Evolutionary conservation across 2,797 vertebrate genomes (phyloP), one percentile per base, ranked within the genome.

Genomic region (Xerus rutilus): DNA sequence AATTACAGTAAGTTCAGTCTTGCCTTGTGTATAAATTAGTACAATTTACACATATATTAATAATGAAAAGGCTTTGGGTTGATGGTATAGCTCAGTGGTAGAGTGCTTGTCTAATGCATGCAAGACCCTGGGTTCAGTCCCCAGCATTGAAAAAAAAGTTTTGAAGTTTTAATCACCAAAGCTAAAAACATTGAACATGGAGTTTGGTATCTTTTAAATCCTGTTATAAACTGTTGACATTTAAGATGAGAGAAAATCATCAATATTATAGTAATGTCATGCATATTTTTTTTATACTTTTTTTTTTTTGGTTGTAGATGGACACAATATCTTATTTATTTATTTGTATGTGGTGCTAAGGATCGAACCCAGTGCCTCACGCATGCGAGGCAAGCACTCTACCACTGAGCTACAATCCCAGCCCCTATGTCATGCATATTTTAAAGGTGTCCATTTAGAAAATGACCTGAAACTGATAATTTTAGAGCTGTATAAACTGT

Each of bases 1-100:
- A 84, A 25, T n/a, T 8, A 54, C 73, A 76, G 47, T 78, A 91
- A 95, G 91, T 91, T 81, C 35, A 72, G 11, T 62, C 45, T 81
- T 93, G 20, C 30, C 89, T 89, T 95, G 21, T 81, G 84, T 85
- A 91, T 47, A 30, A 87, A 85, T 91, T 49, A 57, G 21, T 57
- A 52, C 32, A 86, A 4, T 57, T 59, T 67, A 84, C 32, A 54
- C 4, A 25, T 73, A 74, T 57, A 73, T 57, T 57, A 21, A 21
- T 57, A 20, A 35, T 88, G 83, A 65, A 64, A 90, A 74, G 49
- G 45, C 9, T 70, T 67, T n/a, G 18, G 30, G 7, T 5, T 47
- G 39, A 17, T 3, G 49, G 11, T 45, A 3, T 32, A 73, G 39
- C 7, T 39, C 39, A 87, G 54, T 45, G 70, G 86, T 47, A 76